Evolutionary conservation across 1,140 invertebrate species (phyloP).

Genomic region (Trichomalopsis sarcophagae): DNA sequence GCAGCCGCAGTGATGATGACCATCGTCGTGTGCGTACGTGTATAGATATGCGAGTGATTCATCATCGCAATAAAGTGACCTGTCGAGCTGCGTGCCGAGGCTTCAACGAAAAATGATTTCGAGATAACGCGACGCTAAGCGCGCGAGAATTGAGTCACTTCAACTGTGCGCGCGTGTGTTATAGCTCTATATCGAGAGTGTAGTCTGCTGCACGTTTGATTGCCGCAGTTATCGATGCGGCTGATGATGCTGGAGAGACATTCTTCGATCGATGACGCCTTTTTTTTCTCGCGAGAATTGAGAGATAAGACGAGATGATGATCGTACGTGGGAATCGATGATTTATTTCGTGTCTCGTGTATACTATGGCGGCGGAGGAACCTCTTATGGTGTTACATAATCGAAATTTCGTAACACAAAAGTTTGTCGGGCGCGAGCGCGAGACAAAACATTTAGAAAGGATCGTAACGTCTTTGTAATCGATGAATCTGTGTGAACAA

Average conservation of each 20-base stretch:
- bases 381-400: not conserved
- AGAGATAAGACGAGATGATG: not conserved
- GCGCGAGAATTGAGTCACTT: constrained; percentile 38
- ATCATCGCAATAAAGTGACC: constrained; percentile 28
- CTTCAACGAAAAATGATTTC: constrained; percentile 46
- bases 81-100: constrained; percentile 16
- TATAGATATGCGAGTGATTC: constrained; percentile 28
- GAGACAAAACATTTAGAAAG: constrained; percentile 10
- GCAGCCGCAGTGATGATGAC: not conserved
- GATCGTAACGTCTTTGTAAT: not conserved
- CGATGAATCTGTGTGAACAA: not conserved
- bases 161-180: not conserved
- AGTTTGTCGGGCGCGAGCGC: too few species aligned
- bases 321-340: not conserved
- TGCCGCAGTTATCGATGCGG: not conserved
- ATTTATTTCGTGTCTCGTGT: not conserved
- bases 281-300: not conserved
- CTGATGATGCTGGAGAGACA: not conserved
- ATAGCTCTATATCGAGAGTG: not conserved
- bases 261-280: not conserved
- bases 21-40: not conserved
- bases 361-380: too few species aligned
- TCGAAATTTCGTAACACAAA: constrained; percentile 9
- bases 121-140: constrained; percentile 25
- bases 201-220: not conserved